Base-by-base conservation (phyloP, 1,140 invertebrate species). In the Drosophila chauvacae region DNA sequence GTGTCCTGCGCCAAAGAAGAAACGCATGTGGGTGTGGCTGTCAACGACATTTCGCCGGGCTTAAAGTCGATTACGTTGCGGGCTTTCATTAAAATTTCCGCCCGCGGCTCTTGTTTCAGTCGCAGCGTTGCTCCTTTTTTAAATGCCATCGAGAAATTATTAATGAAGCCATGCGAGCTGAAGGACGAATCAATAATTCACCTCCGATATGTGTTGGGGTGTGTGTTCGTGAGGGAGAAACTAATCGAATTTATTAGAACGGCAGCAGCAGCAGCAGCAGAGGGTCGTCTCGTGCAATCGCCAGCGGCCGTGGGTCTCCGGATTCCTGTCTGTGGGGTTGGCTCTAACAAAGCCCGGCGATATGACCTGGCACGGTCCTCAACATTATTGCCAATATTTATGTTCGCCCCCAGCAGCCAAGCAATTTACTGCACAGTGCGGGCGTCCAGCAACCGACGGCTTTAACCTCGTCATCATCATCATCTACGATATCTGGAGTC, bases 181-280 rank as follows among this genome's bases (percentile, higher is more conserved):
- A 84, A 78, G 72, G 77, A 77, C 84, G 76, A 77, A 84, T 88
- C 80, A 84, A 90, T 90, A 80, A 88, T 84, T 73, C 51, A 45
- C 69, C 42, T 59, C 47, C 56, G 39, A 42, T 59, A 57, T 58
- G 64, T 18, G 48, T 41, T 42, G 4, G 26, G n/a, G 47, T 45
- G 53, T 60, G 48, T 65, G 60, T 48, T 66, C 73, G 75, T 48
- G 55, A 59, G 64, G 48, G 66, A 60, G 68, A 59, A 84, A 82
- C 78, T 90, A 90, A 90, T 90, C 85, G 85, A 90, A 90, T 90
- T 84, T 90, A 90, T 90, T 90, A 80, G 81, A 85, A 56, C 62
- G 64, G 48, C 41, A 56, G 62, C 55, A 77, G 47, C 23, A 47
- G 20, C 44, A 47, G 11, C 20, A 48, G 44, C 20, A 26, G 45